Evolutionary conservation across 2,888 invertebrate genomes (phyloP), one percentile per base, ranked within the genome.

Genomic region (Liodrosophila aerea): DNA sequence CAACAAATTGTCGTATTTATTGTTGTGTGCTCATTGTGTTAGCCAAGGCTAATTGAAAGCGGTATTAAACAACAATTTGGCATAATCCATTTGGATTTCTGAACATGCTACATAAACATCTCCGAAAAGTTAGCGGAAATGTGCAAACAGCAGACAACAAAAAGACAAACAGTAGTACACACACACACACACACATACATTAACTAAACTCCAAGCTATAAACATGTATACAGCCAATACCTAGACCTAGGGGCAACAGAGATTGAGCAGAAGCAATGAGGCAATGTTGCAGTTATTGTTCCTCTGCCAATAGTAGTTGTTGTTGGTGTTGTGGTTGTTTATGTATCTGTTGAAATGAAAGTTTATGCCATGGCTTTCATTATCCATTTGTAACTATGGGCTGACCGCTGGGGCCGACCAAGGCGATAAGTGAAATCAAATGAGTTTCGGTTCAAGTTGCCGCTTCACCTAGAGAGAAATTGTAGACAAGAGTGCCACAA

Each of bases 361-460:
- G 74, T 80, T 80, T 81, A 80, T 84, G 86, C 63, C 31, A 9
- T 43, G 62, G 45, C 59, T 73, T 85, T 77, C 76, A 80, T 80
- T 80, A 63, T 46, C 60, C 66, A 82, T 82, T 56, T 77, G 63
- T 58, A 64, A 46, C 47, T 36, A 44, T 39, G 62, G n/a, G 22
- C 22, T 47, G 83, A 34, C 67, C 71, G 75, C 50, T 67, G 86
- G 5, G 22, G 47, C 67, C 80, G n/a, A n/a, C n/a, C n/a, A n/a
- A 75, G 64, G 68, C 86, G 84, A 84, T 86, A 84, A 77, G 81
- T 86, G 86, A 84, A 76, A 76, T 76, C 64, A 65, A 77, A 84
- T 76, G 73, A 84, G 68, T 71, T 74, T 34, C 43, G 49, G 57
- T 45, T 69, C 46, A 50, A 63, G 63, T 53, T 73, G 41, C 50